Percentiles rank a stretch among this genome's conserved stretches.
Evolutionary conservation across 2,113 vertebrate species (phyloP).

Genomic region (Lampris incognitus): DNA sequence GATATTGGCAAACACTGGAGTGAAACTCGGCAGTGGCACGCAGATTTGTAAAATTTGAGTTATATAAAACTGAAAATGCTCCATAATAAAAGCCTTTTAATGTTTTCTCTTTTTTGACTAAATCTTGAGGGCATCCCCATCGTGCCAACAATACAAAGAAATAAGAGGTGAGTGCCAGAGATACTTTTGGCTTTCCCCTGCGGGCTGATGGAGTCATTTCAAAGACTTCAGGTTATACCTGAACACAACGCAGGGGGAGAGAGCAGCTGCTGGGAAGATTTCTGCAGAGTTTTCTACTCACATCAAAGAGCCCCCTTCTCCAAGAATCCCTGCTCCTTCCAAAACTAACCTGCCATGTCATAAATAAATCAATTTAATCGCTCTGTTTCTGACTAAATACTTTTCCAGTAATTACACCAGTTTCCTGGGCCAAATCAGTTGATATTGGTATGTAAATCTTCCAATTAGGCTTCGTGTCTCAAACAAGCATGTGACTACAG

Average conservation of each 20-base stretch:
- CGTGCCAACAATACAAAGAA: constrained; percentile 66
- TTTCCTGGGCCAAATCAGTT: constrained; percentile 44
- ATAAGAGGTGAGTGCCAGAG: constrained; percentile 64
- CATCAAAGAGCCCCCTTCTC: constrained; percentile 67
- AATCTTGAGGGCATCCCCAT: constrained; percentile 52
- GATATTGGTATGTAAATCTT: constrained; percentile 32
- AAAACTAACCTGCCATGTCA: constrained; percentile 47
- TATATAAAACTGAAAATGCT: constrained; percentile 49
- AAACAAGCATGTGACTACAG: not conserved
- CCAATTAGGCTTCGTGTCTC: constrained; percentile 14
- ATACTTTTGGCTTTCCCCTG: constrained; percentile 68
- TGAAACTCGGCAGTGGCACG: constrained; percentile 46
- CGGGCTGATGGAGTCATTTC: constrained; percentile 69
- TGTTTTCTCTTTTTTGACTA: constrained; percentile 50
- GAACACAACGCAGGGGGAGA: constrained; percentile 58
- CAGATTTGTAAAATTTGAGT: constrained; percentile 60
- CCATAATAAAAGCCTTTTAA: constrained; percentile 62
- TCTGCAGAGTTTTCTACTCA: constrained; percentile 60
- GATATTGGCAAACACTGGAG: constrained; percentile 6
- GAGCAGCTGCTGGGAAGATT: constrained; percentile 73
- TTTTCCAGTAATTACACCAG: constrained; percentile 58
- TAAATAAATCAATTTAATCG: constrained; percentile 76
- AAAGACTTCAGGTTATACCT: constrained; percentile 63
- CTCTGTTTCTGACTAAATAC: constrained; percentile 68
- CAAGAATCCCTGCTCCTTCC: constrained; percentile 65